Base-by-base conservation (phyloP, 2,888 invertebrate species). In the Caprella mutica region DNA sequence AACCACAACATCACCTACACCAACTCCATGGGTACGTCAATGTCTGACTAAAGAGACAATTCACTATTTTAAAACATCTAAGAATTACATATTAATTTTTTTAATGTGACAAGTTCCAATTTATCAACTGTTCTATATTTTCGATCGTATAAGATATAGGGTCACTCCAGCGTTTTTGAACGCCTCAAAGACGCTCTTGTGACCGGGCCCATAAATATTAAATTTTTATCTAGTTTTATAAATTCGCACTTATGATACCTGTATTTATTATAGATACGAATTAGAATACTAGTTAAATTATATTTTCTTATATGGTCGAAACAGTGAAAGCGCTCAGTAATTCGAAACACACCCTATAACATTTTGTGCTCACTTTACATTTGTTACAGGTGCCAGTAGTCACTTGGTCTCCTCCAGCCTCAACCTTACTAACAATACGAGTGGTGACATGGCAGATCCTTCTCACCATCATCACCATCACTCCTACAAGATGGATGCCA, bases 401-500 rank as follows among this genome's bases (percentile, higher is more conserved):
- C 64, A 64, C 48, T 35, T 64, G 30, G 84, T 85, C 55, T 80
- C 84, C 29, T 83, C 84, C 58, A 85, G 85, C 57, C 85, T 85
- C 82, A 84, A 84, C 72, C 74, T 85, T 67, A 83, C 84, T 39
- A 65, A 68, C 50, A 85, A 84, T 71, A 80, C 82, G 69, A 82
- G 80, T 67, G 79, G 82, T 72, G 33, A 9, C 9, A 12, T 29
- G 26, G 30, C 21, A 9, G 29, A 48, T 14, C 44, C 6, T 2
- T 30, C n/a, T 19, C 48, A 17, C n/a, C 48, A 48, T 26, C 48
- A 48, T 14, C 74, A 76, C 46, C 76, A 77, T 61, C 72, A 77
- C 27, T 73, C 77, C 65, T 84, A 83, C 70, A 84, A 84, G 73
- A 77, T 86, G 76, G 76, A 88, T 77, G 46, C 21, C 30, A 12